Evolutionary conservation across 2,113 vertebrate species (phyloP), one percentile per base, ranked within the genome.

Genomic region (Microcebus murinus): DNA sequence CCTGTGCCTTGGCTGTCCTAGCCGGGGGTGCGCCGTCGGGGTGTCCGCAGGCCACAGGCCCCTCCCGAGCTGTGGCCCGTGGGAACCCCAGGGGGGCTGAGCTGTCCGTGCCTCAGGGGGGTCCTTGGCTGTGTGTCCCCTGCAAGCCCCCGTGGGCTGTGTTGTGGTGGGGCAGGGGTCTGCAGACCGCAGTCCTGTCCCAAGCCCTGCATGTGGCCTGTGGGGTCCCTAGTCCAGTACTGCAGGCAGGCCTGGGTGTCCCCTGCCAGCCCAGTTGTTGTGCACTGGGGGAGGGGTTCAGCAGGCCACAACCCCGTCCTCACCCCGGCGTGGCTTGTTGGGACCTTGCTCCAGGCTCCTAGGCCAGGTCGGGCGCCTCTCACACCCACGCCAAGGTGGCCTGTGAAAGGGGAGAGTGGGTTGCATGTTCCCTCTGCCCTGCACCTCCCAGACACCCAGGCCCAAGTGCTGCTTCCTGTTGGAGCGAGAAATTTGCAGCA

Each of bases 391-490:
- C 14, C 55, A 2, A n/a, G n/a, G 79, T 23, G 71, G 85, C 84
- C 57, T 71, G 36, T 39, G 4, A 42, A 57, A 42, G 9, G 23
- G 10, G 63, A 36, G 27, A 67, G 36, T 76, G 61, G 42, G 27
- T 6, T 48, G 67, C 12, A 82, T 34, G 74, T 15, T 20, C 77
- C 50, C 57, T 67, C 81, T 4, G 61, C 50, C 23, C 21, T 42
- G 59, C 31, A 25, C 14, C 77, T 73, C 23, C 88, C 82, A 21
- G 73, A 67, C 55, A 81, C 79, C 80, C 48, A 39, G 50, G 36
- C 92, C 68, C 57, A 29, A 76, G 87, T 42, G 34, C 89, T 80
- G 42, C 82, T 97, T 98, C 94, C 94, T 97, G 91, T 91, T 34
- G 4, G 67, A 81, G 90, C 65, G 55, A 94, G 97, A 97, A 97